Base-by-base conservation (phyloP, 2,113 vertebrate species). In the Taurulus bubalis region DNA sequence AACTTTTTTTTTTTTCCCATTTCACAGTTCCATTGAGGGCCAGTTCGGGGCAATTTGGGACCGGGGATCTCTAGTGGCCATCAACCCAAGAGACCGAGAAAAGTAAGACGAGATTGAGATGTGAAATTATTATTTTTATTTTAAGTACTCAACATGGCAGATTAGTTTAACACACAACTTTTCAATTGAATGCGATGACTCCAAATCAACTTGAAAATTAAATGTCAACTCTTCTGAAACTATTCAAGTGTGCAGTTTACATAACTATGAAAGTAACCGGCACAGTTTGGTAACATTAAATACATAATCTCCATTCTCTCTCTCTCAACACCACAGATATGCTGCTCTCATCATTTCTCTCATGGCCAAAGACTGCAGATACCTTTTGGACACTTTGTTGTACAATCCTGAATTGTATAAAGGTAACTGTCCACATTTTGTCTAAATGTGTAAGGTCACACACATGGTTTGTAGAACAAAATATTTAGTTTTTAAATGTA, bases 21-120 rank as follows among this genome's bases (percentile, higher is more conserved):
- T 56, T 69, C 63, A 0, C 77, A 99, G 98, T 75, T 90, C 92
- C 1, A 67, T 96, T 67, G 85, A 91, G 42, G 96, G 96, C 71
- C 93, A 95, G 79, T 98, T 99, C 71, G 96, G 96, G 88, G 97
- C 92, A 0, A 94, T 99, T 63, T 99, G 98, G 98, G 98, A 99
- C 90, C 88, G 98, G 90, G 97, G 96, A 49, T 93, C 97, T 63
- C 87, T 99, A 8, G 97, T 99, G 59, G 97, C 97, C 6, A 83
- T 99, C 86, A 99, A 97, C 87, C 97, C 97, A 2, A 2, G 80
- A 45, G 97, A 99, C 90, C 95, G 96, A 88, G 71, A 95, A 80
- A 89, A 94, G 98, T 98, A 74, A 90, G 95, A 55, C 6, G 6
- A 59, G 65, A 40, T 8, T 15, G 3, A 38, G 24, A 40, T 51